These are phyloP conservation scores for Hephaestus fuliginosus DNA, from an alignment of 2,797 vertebrate species.

Conservation along the genomic window DNA sequence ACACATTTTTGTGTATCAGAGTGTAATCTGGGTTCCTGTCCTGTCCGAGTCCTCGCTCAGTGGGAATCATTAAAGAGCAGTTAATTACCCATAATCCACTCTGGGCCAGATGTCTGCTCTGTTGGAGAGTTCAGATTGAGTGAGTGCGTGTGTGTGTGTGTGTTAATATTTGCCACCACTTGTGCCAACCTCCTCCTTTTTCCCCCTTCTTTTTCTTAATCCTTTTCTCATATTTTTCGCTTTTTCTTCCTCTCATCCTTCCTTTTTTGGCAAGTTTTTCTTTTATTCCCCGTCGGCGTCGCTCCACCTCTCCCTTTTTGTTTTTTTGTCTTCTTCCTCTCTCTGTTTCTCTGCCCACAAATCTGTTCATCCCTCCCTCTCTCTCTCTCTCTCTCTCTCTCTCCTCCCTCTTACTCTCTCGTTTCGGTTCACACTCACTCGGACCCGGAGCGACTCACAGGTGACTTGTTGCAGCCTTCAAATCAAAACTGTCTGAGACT, in stretches of 20 bases:
- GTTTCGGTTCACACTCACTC: conserved; percentile 36
- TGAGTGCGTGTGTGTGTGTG: conserved; percentile 10
- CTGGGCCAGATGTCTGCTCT: conserved; percentile 79
- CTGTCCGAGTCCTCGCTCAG: conserved; percentile 44
- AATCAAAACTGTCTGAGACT: conserved; percentile 21
- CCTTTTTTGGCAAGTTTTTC: neutral
- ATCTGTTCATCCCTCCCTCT: conserved; percentile 35
- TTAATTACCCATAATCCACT: conserved; percentile 85
- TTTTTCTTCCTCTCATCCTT: neutral
- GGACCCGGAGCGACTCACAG: conserved; percentile 39
- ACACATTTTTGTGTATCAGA: conserved; percentile 22
- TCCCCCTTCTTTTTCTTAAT: too few species aligned
- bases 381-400: neutral
- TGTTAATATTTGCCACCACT: neutral
- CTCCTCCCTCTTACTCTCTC: conserved; percentile 13
- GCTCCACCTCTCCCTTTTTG: conserved; percentile 8
- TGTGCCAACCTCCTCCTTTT: neutral
- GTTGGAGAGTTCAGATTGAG: conserved; percentile 45
- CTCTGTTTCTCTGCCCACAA: conserved; percentile 42
- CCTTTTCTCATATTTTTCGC: neutral
- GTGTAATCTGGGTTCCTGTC: conserved; percentile 44
- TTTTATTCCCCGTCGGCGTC: neutral
- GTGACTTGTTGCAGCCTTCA: conserved; percentile 46
- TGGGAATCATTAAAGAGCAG: conserved; percentile 77
- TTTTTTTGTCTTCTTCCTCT: neutral